phyloP scores from a whole-genome alignment of 2,888 invertebrate species.

The Conops quadrifasciatus region DNA sequence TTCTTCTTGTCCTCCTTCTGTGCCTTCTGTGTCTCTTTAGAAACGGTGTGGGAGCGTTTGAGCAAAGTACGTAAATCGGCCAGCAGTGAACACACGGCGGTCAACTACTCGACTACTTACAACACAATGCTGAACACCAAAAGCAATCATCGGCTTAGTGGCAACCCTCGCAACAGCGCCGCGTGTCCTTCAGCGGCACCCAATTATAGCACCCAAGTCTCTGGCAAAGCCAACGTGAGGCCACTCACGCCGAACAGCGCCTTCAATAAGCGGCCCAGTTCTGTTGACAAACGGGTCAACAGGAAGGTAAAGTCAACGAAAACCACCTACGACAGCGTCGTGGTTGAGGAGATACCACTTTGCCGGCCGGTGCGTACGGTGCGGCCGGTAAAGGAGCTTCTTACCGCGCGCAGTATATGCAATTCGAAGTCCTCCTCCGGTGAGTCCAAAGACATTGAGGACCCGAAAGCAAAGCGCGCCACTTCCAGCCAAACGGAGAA shows the following conservation, averaged over 20 bases:
- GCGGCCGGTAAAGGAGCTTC: constrained; percentile 45
- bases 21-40: constrained; percentile 24
- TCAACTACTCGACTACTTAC: constrained; percentile 5
- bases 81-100: constrained; percentile 36
- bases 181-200: background rate
- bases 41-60: constrained; percentile 44
- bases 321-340: constrained; percentile 12
- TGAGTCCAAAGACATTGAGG: constrained; percentile 11
- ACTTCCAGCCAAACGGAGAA: background rate
- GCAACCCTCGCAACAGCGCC: background rate
- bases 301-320: background rate
- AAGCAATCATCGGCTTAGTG: constrained; percentile 33
- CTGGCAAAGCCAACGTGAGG: background rate
- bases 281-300: background rate
- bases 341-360: constrained; percentile 42
- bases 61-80: constrained; percentile 41
- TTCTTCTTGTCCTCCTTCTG: background rate
- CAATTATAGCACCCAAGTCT: background rate
- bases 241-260: constrained; percentile 18
- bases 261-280: constrained; percentile 7
- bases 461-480: background rate
- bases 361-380: constrained; percentile 47
- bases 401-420: constrained; percentile 45
- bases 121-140: constrained; percentile 24
- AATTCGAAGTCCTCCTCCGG: constrained; percentile 45